Evolutionary conservation across 2,113 vertebrate genomes (phyloP), one percentile per base, ranked within the genome.

Genomic region (Prinia subflava): DNA sequence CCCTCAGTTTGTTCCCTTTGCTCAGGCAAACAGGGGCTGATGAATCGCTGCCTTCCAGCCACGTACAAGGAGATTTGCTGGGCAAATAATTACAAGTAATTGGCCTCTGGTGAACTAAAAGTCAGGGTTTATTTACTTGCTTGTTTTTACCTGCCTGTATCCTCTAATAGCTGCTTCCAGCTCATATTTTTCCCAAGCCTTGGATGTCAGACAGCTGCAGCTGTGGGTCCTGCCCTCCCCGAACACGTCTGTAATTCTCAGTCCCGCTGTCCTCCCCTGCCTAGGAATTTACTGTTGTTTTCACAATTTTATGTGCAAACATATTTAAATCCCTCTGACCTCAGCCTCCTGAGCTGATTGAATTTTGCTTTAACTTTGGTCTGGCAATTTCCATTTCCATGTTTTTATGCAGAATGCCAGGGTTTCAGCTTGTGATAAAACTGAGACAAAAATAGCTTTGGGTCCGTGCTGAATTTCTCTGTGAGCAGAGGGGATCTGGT

Each of bases 1-100:
- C n/a, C 11, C 39, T 6, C 1, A 0, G 2, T n/a, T n/a, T 35
- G 8, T 3, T 16, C 53, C 46, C 25, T 1, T 9, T 28, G 25
- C 17, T 41, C 1, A 0, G 17, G 33, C 56, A 35, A 15, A 8
- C 44, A 18, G 73, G 39, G 25, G 55, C 50, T 65, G 70, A 25
- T 6, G 41, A 10, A 47, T 49, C 18, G 10, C 84, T 53, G 6
- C 0, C 39, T n/a, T 35, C 67, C 71, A 4, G 28, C 13, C 52
- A 11, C 35, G 2, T 0, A 6, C 28, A 2, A 7, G 19, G 62
- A 35, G 37, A 67, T 37, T 67, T 78, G 62, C 75, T 69, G 62
- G 46, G 56, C 37, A 79, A 83, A 70, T 70, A 79, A 86, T 88
- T 42, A 14, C 46, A 20, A 47, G n/a, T 75, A 86, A 75, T 87